These are phyloP conservation scores for Aphelenchoides besseyi DNA, from an alignment of 1,140 invertebrate species.

Conservation along the genomic window DNA sequence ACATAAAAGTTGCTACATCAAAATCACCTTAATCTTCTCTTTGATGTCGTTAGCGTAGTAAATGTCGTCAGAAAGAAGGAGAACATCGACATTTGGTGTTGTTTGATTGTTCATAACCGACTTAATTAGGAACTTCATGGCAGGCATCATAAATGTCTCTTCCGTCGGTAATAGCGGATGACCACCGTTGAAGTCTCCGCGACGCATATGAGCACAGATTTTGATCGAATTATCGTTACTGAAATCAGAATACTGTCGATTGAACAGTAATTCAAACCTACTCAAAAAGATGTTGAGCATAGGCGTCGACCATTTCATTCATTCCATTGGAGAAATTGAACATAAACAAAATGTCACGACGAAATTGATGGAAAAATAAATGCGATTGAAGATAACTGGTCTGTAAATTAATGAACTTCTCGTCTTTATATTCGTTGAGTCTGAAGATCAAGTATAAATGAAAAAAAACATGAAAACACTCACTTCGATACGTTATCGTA, in stretches of 20 bases:
- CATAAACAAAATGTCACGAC: neutral
- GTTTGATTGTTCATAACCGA: neutral
- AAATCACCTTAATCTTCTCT: neutral
- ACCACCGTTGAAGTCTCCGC: conserved; percentile 2
- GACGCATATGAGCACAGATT: neutral
- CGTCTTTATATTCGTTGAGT: neutral
- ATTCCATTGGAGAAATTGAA: neutral
- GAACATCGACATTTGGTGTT: neutral
- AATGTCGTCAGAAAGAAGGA: conserved; percentile 4
- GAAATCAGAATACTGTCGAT: neutral
- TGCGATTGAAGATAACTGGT: neutral
- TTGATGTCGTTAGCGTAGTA: neutral
- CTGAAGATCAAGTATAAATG: neutral
- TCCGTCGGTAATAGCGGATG: neutral
- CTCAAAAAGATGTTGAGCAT: neutral
- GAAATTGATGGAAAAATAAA: neutral
- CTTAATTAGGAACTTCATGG: neutral
- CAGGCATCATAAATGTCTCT: neutral
- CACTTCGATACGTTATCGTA: neutral
- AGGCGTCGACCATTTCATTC: neutral
- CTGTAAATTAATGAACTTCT: neutral
- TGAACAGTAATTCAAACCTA: neutral
- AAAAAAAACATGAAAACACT: neutral
- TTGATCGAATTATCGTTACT: conserved; percentile 3
- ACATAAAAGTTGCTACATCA: neutral